Evolutionary conservation across 92 coral and sea anemone genomes (phyloP).

Genomic region (Galaxea fascicularis): DNA sequence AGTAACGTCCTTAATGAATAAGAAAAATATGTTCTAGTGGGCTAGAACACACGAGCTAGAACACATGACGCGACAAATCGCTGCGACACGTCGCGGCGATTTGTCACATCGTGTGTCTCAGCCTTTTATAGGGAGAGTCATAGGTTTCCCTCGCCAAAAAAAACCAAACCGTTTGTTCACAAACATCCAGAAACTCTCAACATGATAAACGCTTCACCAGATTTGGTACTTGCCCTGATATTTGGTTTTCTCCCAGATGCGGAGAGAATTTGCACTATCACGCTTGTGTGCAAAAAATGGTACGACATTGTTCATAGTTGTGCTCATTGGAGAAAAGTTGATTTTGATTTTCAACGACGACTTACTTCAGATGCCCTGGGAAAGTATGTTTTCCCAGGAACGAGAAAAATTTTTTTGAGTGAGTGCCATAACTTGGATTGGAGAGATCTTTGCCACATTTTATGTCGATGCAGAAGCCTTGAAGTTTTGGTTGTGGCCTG

Average conservation of each 20-base stretch:
- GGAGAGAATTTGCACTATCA: slow-evolving; percentile 36
- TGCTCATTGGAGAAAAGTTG: slow-evolving; percentile 32
- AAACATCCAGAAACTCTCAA: slow-evolving; percentile 10
- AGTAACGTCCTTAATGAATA: neutral
- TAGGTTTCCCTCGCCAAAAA: neutral
- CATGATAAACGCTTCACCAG: slow-evolving; percentile 37
- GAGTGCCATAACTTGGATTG: slow-evolving; percentile 34
- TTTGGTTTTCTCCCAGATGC: slow-evolving; percentile 42
- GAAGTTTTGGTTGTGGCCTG: slow-evolving; percentile 32
- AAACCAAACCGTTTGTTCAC: neutral
- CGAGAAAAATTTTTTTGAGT: slow-evolving; percentile 19
- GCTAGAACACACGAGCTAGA: neutral
- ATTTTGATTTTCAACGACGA: slow-evolving; percentile 48
- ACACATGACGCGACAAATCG: neutral
- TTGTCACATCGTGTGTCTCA: neutral
- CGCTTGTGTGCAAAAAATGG: slow-evolving; percentile 54
- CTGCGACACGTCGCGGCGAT: neutral
- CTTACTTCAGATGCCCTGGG: slow-evolving; percentile 36
- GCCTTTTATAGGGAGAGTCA: neutral
- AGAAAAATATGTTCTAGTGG: slow-evolving; percentile 26
- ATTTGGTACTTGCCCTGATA: slow-evolving; percentile 37
- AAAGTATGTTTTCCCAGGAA: slow-evolving; percentile 46
- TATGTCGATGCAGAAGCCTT: slow-evolving; percentile 45
- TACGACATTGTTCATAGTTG: slow-evolving; percentile 38
- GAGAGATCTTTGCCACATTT: slow-evolving; percentile 34